Conservation (phyloP, 2,797 vertebrate species). For the Ciconia nigra region DNA sequence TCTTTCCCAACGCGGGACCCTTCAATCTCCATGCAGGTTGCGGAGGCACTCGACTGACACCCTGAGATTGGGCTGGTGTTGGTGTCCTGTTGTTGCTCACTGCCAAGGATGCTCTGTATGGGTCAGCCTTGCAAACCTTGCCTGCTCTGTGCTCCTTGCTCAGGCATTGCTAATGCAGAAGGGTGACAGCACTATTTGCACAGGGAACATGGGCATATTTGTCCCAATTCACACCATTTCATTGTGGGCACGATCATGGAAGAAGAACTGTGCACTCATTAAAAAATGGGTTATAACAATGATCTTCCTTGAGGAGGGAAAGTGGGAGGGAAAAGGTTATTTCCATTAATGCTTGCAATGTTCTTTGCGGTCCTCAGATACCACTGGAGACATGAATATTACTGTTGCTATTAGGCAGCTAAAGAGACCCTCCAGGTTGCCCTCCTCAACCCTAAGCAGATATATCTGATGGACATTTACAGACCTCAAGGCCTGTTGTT, state of each 20-base stretch:
- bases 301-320: background rate
- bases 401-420: background rate
- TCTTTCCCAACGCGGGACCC: background rate
- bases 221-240: background rate
- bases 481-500: background rate
- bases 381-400: background rate
- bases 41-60: background rate
- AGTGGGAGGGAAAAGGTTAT: background rate
- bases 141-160: background rate
- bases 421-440: background rate
- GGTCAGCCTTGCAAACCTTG: background rate
- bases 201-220: rapidly evolving
- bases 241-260: background rate
- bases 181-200: background rate
- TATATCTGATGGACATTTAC: background rate
- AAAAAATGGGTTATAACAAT: background rate
- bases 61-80: background rate
- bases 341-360: background rate
- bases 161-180: background rate
- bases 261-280: background rate
- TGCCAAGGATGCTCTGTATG: background rate
- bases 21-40: background rate
- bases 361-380: background rate
- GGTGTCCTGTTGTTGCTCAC: background rate
- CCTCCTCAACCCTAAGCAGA: background rate